phyloP scores from a whole-genome alignment of 2,888 invertebrate species.

The Spatulosminthurus flaviceps region DNA sequence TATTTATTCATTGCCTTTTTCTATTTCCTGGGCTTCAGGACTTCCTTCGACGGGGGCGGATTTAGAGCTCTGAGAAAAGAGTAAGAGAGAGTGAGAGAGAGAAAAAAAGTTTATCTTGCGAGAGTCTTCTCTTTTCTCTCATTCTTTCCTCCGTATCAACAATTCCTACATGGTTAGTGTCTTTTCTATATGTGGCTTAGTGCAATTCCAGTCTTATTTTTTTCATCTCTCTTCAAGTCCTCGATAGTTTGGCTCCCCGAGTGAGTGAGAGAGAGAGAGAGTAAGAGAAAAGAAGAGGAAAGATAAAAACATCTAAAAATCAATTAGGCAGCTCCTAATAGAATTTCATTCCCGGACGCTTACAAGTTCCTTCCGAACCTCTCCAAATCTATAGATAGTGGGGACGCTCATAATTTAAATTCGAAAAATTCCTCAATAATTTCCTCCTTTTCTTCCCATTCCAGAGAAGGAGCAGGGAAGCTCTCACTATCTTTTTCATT shows the following conservation, averaged over 20 bases:
- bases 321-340: conserved; percentile 30
- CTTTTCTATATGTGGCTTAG: conserved; percentile 3
- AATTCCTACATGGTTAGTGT: conserved; percentile 11
- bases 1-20: conserved; percentile 29
- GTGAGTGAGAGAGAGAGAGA: too few relatives aligned
- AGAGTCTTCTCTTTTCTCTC: background rate
- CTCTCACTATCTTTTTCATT: too few relatives aligned
- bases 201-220: conserved; percentile 8
- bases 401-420: background rate
- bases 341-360: conserved; percentile 24
- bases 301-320: conserved; percentile 33
- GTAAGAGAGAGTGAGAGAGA: too few relatives aligned
- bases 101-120: conserved; percentile 18
- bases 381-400: background rate
- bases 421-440: background rate
- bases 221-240: background rate
- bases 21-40: conserved; percentile 19
- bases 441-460: background rate
- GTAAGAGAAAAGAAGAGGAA: too few relatives aligned
- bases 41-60: background rate
- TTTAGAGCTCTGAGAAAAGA: too few relatives aligned
- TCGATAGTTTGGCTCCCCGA: background rate
- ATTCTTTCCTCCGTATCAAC: background rate
- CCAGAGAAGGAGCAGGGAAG: too few relatives aligned
- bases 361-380: background rate